These are phyloP conservation scores for Xanthorhoe spadicearia DNA, from an alignment of 2,888 invertebrate species.

Conservation along the genomic window DNA sequence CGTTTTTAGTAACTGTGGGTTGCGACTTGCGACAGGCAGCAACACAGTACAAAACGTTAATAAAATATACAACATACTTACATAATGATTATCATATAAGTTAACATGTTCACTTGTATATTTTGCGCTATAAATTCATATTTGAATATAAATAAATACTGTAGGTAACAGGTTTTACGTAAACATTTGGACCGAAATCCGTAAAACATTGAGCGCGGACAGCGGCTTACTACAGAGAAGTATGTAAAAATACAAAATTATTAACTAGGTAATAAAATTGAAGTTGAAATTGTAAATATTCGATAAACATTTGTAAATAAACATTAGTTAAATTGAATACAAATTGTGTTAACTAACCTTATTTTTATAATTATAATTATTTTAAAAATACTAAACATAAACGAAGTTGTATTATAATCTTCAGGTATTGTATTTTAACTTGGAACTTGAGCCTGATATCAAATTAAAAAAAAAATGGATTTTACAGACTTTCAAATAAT, in stretches of 20 bases:
- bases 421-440: not conserved
- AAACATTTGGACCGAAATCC: slow-evolving; percentile 15
- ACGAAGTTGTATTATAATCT: not conserved
- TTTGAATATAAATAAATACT: slow-evolving; percentile 4
- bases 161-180: not conserved
- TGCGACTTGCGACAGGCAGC: too few relatives aligned
- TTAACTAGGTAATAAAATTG: slow-evolving; percentile 31
- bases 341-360: slow-evolving; percentile 25
- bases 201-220: slow-evolving; percentile 30
- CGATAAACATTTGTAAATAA: slow-evolving; percentile 35
- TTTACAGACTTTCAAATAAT: not conserved
- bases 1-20: too few relatives aligned
- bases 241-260: slow-evolving; percentile 21
- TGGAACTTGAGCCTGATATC: not conserved
- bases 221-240: slow-evolving; percentile 17
- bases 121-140: slow-evolving; percentile 11
- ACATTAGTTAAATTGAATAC: slow-evolving; percentile 23
- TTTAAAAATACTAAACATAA: slow-evolving; percentile 2
- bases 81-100: slow-evolving; percentile 22
- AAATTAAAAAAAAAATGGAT: not conserved
- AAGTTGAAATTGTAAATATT: slow-evolving; percentile 28
- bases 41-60: slow-evolving; percentile 26
- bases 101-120: slow-evolving; percentile 27
- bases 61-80: slow-evolving; percentile 32
- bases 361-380: not conserved